phyloP scores from a whole-genome alignment of 2,113 vertebrate genomes.

The Pachyramphus minor region DNA sequence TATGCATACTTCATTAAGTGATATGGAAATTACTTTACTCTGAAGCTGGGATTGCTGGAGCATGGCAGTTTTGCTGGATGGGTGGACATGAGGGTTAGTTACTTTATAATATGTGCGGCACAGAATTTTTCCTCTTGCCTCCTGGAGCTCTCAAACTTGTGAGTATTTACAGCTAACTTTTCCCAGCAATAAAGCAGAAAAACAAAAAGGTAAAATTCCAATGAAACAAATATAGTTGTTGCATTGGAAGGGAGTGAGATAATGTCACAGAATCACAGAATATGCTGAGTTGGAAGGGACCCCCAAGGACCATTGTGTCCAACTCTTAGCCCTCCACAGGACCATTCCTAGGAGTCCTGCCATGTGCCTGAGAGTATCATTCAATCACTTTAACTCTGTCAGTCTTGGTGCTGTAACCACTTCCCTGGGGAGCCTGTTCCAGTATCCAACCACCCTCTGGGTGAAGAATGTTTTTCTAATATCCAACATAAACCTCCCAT shows the following conservation, averaged over 20 bases:
- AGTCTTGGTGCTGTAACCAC: neutral
- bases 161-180: neutral
- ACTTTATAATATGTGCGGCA: neutral
- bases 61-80: neutral
- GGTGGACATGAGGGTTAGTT: neutral
- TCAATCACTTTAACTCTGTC: neutral
- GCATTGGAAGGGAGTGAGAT: neutral
- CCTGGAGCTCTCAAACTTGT: neutral
- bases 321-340: neutral
- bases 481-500: neutral
- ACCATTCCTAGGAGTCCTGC: neutral
- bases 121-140: neutral
- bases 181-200: neutral
- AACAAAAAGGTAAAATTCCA: neutral
- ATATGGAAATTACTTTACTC: neutral
- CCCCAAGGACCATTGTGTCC: neutral
- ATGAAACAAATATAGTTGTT: neutral
- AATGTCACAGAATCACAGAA: neutral
- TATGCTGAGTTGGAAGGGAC: neutral
- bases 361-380: neutral
- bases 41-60: neutral
- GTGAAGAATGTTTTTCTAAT: neutral
- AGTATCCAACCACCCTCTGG: neutral
- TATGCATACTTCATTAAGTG: constrained; percentile 6
- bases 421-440: neutral